phyloP scores from a whole-genome alignment of 2,797 vertebrate species.

The Holocentrus rufus region DNA sequence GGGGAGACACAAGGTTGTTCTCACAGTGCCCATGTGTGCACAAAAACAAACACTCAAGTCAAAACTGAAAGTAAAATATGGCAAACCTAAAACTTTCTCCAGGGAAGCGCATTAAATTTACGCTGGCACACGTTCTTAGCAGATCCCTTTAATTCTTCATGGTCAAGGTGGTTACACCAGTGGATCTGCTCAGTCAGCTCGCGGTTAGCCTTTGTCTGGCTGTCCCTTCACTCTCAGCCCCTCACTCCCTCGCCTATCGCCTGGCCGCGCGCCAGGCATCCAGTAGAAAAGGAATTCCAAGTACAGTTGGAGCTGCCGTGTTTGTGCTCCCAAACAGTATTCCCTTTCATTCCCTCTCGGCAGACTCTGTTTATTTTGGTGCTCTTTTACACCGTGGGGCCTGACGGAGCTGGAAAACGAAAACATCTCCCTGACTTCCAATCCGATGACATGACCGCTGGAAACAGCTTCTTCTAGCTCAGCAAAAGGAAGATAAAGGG shows the following conservation, averaged over 20 bases:
- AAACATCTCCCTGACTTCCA: slow-evolving; percentile 79
- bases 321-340: slow-evolving; percentile 85
- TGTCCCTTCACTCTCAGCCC: slow-evolving; percentile 28
- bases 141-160: slow-evolving; percentile 36
- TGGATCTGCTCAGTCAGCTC: slow-evolving; percentile 38
- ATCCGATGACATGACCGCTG: slow-evolving; percentile 76
- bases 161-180: slow-evolving; percentile 35
- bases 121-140: slow-evolving; percentile 9
- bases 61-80: slow-evolving; percentile 14
- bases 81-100: slow-evolving; percentile 7
- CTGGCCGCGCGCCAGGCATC: slow-evolving; percentile 75
- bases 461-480: slow-evolving; percentile 74
- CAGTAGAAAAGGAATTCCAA: slow-evolving; percentile 78
- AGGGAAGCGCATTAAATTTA: slow-evolving; percentile 15
- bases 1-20: background rate
- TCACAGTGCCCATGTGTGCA: background rate
- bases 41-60: slow-evolving; percentile 19
- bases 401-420: slow-evolving; percentile 80
- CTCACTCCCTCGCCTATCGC: slow-evolving; percentile 53
- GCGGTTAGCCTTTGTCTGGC: slow-evolving; percentile 40
- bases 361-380: slow-evolving; percentile 85
- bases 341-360: slow-evolving; percentile 83
- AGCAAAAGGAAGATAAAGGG: slow-evolving; percentile 67
- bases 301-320: slow-evolving; percentile 76
- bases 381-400: slow-evolving; percentile 80